phyloP scores from a whole-genome alignment of 2,797 vertebrate genomes.

The Monodelphis domestica region DNA sequence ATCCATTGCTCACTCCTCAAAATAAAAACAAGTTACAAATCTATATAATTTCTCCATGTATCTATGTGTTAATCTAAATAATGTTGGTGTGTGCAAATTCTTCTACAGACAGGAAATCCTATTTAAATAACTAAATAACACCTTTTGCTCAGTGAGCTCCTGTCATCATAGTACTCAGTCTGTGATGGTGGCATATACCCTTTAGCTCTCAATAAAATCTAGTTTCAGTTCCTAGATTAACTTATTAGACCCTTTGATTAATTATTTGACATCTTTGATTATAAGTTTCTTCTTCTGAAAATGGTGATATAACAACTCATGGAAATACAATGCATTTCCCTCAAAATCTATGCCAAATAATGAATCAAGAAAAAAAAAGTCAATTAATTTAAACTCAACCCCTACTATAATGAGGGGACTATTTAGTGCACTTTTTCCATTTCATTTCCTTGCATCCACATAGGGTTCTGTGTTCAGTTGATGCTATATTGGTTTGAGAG shows the following conservation, averaged over 20 bases:
- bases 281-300: background rate
- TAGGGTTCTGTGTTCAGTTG: background rate
- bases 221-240: background rate
- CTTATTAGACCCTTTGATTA: background rate
- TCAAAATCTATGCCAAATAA: background rate
- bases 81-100: background rate
- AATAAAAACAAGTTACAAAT: background rate
- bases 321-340: background rate
- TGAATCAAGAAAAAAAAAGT: background rate
- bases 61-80: background rate
- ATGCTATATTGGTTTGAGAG: constrained; percentile 6
- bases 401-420: background rate
- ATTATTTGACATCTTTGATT: background rate
- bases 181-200: background rate
- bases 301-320: background rate
- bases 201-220: background rate
- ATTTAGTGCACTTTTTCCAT: background rate
- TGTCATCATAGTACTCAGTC: background rate
- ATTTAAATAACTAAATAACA: background rate
- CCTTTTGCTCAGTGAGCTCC: background rate
- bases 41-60: background rate
- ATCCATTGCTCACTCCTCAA: background rate
- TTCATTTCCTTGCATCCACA: background rate
- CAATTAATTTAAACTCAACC: background rate
- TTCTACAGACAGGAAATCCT: background rate